Base-by-base conservation (phyloP, 2,888 invertebrate genomes). In the Hirtodrosophila alboralis region DNA sequence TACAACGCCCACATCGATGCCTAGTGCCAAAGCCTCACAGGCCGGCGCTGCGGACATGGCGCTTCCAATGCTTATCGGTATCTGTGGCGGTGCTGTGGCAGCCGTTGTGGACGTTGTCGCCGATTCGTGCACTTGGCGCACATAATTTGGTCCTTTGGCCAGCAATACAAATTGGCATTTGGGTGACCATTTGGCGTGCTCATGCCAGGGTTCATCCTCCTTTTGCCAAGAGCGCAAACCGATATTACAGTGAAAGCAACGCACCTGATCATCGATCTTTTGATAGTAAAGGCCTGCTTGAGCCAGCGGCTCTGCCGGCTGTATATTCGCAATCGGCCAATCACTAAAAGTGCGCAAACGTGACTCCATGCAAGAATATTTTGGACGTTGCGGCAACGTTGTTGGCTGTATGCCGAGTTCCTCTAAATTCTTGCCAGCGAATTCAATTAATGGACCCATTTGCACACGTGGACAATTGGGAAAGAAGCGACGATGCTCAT, bases 181-280 rank as follows among this genome's bases (percentile, higher is more conserved):
- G 0, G 97, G 95, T 92, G 97, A 98, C 97, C 97, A 98, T 80
- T 95, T 93, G 8, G 97, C 97, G 91, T 98, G 98, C 88, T 98
- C 98, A 48, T 94, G 93, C 97, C 98, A 98, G 0, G 97, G 97
- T 87, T 95, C 95, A 90, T 98, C 98, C 12, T 94, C 94, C 30
- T 94, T 93, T 89, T 97, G 95, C 98, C 98, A 98, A 87, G 95
- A 95, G 71, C 95, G 93, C 40, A 98, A 91, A 0, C 97, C 97
- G 34, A 97, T 97, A 90, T 97, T 97, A 90, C 98, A 98, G 91
- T 96, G 96, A 91, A 97, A 98, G 90, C 98, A 98, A 52, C 96
- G 94, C 62, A 93, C 93, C 91, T 94, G 94, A 89, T 95, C 95
- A 37, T 92, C 93, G 14, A 91, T 91, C 12, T 94, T 94, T 73